phyloP scores from a whole-genome alignment of 2,113 vertebrate species.

The Oreochromis aureus region DNA sequence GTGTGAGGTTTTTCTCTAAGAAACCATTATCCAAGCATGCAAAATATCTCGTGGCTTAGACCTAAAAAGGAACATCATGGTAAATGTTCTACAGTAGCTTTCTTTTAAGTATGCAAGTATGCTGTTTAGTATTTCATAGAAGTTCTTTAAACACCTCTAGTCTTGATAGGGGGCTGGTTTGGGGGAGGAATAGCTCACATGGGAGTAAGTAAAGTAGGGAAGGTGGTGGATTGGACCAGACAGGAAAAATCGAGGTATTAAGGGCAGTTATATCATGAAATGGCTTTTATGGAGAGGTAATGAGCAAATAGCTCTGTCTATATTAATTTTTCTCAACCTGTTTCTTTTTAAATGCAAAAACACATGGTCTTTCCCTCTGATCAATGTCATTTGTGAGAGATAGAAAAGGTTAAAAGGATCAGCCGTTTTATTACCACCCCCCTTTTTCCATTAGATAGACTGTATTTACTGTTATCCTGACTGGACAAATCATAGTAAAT shows the following conservation, averaged over 20 bases:
- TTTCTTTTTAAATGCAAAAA: constrained; percentile 31
- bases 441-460: constrained; percentile 27
- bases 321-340: constrained; percentile 41
- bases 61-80: background rate
- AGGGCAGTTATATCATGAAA: constrained; percentile 15
- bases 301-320: constrained; percentile 62
- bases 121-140: constrained; percentile 38
- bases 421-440: constrained; percentile 31
- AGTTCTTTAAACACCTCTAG: constrained; percentile 21
- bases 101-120: background rate
- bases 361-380: constrained; percentile 39
- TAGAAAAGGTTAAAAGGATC: constrained; percentile 61
- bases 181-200: background rate
- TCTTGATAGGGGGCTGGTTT: background rate
- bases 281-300: constrained; percentile 3
- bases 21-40: background rate
- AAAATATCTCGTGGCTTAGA: background rate
- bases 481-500: constrained; percentile 26
- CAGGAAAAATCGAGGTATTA: constrained; percentile 24
- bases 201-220: background rate
- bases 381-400: constrained; percentile 46
- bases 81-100: background rate
- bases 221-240: constrained; percentile 20
- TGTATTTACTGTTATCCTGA: constrained; percentile 13
- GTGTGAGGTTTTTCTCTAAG: background rate